Percentiles rank a stretch among this genome's conserved stretches.
Evolutionary conservation across 1,140 invertebrate genomes (phyloP).

Genomic region (Eubasilissa regina): DNA sequence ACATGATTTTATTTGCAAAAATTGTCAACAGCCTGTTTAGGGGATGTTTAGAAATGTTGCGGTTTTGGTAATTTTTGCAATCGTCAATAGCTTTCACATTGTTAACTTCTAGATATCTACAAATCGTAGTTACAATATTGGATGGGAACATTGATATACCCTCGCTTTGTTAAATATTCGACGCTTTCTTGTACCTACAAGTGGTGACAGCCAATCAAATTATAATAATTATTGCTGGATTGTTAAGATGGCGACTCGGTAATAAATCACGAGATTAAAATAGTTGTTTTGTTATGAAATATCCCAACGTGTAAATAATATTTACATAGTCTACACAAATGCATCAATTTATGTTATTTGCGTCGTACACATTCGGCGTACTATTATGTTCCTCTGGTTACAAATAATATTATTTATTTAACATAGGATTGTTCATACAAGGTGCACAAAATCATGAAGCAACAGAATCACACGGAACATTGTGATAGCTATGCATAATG

Average conservation of each 20-base stretch:
- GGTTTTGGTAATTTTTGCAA: not conserved
- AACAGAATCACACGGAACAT: too few relatives aligned
- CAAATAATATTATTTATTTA: slow-evolving; percentile 44
- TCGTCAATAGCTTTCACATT: slow-evolving; percentile 1
- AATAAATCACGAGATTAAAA: slow-evolving; percentile 32
- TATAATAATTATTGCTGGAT: not conserved
- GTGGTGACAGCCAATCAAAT: not conserved
- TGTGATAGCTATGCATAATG: too few relatives aligned
- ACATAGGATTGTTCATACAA: slow-evolving; percentile 37
- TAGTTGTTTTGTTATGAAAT: slow-evolving; percentile 23
- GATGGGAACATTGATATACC: not conserved
- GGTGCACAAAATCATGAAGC: slow-evolving; percentile 44
- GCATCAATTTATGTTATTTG: slow-evolving; percentile 26
- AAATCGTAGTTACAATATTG: not conserved
- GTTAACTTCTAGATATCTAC: not conserved
- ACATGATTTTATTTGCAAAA: slow-evolving; percentile 9
- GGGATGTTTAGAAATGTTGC: too few relatives aligned
- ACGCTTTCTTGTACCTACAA: not conserved
- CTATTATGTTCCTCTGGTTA: slow-evolving; percentile 47
- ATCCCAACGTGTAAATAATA: slow-evolving; percentile 19
- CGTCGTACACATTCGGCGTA: not conserved
- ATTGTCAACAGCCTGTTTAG: not conserved
- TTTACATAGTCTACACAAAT: not conserved
- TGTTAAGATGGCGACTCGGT: slow-evolving; percentile 10
- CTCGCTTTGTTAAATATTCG: not conserved